Conservation (phyloP, 2,888 invertebrate genomes). For the Athripsodes cinereus region DNA sequence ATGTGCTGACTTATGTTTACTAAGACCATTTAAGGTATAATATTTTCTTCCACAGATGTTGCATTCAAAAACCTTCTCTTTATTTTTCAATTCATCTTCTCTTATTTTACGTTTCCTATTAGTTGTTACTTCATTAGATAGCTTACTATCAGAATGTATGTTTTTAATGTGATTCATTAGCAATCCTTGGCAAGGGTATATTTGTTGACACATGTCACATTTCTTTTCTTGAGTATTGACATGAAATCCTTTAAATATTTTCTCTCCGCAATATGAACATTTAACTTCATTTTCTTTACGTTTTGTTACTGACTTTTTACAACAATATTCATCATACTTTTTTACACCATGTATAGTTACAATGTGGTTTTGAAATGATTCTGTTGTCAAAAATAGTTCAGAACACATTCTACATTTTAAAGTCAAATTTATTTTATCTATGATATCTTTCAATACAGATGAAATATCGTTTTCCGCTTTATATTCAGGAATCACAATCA, state of each 20-base stretch:
- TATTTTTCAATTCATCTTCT: background rate
- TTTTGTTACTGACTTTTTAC: background rate
- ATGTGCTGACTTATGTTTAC: background rate
- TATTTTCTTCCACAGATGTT: background rate
- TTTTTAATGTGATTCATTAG: background rate
- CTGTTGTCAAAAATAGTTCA: background rate
- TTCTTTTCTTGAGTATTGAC: background rate
- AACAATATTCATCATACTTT: background rate
- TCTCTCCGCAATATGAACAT: background rate
- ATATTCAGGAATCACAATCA: too few species aligned
- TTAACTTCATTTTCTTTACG: background rate
- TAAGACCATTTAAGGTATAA: background rate
- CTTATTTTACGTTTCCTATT: background rate
- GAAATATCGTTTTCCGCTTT: too few species aligned
- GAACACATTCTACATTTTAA: background rate
- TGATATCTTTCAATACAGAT: background rate
- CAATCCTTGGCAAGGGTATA: background rate
- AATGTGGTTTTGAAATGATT: background rate
- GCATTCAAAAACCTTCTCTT: background rate
- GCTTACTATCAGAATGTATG: background rate
- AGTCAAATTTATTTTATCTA: background rate
- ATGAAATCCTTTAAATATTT: background rate
- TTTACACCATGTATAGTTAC: background rate
- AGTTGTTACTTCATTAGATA: background rate
- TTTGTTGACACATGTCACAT: background rate